phyloP scores from a whole-genome alignment of 64 coral and sea anemone species.

The Montipora efflorescens region DNA sequence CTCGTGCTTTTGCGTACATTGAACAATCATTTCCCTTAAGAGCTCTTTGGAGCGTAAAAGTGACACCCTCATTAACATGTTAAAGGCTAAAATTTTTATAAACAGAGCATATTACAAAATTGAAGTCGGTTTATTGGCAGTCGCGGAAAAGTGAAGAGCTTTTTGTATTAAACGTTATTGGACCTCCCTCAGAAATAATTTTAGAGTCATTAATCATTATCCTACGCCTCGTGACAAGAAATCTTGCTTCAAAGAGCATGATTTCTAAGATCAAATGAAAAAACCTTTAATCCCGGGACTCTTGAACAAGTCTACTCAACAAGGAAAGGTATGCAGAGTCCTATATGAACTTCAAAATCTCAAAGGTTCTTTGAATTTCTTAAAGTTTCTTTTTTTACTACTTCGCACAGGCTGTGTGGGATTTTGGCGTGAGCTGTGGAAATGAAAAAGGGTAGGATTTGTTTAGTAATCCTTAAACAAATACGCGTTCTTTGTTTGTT shows the following conservation, averaged over 20 bases:
- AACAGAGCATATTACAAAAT: not conserved
- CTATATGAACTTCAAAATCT: not conserved
- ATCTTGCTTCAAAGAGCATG: not conserved
- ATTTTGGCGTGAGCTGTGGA: not conserved
- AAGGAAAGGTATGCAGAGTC: not conserved
- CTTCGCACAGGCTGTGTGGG: not conserved
- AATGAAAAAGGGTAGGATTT: constrained; percentile 29
- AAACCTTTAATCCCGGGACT: not conserved
- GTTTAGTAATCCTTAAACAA: not conserved
- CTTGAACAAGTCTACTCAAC: not conserved
- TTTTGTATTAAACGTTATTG: not conserved
- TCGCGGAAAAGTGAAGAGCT: not conserved
- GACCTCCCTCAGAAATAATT: not conserved
- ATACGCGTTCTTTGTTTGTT: not conserved
- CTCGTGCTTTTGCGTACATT: not conserved
- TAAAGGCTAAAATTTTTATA: not conserved
- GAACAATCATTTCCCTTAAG: not conserved
- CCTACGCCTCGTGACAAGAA: constrained; percentile 2
- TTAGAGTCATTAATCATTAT: constrained; percentile 31
- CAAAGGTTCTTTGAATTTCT: not conserved
- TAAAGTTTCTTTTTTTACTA: not conserved
- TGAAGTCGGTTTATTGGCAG: not conserved
- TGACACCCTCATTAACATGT: constrained; percentile 26
- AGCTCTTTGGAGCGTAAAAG: not conserved
- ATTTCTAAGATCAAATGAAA: not conserved